Base-by-base conservation (phyloP, 2,888 invertebrate species). In the Nephrotoma appendiculata region DNA sequence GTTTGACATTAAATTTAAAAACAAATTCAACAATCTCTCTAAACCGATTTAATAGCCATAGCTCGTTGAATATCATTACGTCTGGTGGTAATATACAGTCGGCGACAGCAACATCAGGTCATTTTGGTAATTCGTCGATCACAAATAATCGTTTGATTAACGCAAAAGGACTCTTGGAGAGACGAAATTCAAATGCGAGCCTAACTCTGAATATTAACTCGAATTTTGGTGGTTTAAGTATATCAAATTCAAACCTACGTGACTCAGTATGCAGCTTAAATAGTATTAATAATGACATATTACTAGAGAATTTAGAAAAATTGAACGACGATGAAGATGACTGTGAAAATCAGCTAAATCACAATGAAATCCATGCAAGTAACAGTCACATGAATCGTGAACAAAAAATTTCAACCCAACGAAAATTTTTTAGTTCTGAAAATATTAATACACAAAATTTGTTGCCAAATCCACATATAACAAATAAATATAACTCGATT, bases 101-200 rank as follows among this genome's bases (percentile, higher is more conserved):
- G 57, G 71, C 87, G 44, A 86, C 87, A 5, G 87, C 87, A 43
- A 11, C 88, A 84, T 86, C 87, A 5, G 92, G 87, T 92, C 92
- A 89, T 92, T 92, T 6, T 84, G 15, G 57, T 44, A 44, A 71
- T 90, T 90, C 0, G 92, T 92, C 89, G 88, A 90, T 3, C 42
- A 11, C 86, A 87, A 11, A 12, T 43, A 57, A 86, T 31, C 31
- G 41, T 86, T 41, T 52, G 15, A 86, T 71, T 44, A 83, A n/a
- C 0, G 90, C 90, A 0, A 96, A 96, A 89, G 96, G 96, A 7
- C 91, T 97, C 1, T 91, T 97, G 5, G 97, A 97, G 90, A 93
- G 98, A 42, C 93, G 98, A 86, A 98, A 98, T 86, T 98, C 98
- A 1, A 98, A 97, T 90, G 97, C 98, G 0, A 97, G 97, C 87